A percentile compares a stretch with the other conserved stretches of the same genome.
Conservation (phyloP, 2,113 vertebrate species). For the Eulacestoma nigropectus region DNA sequence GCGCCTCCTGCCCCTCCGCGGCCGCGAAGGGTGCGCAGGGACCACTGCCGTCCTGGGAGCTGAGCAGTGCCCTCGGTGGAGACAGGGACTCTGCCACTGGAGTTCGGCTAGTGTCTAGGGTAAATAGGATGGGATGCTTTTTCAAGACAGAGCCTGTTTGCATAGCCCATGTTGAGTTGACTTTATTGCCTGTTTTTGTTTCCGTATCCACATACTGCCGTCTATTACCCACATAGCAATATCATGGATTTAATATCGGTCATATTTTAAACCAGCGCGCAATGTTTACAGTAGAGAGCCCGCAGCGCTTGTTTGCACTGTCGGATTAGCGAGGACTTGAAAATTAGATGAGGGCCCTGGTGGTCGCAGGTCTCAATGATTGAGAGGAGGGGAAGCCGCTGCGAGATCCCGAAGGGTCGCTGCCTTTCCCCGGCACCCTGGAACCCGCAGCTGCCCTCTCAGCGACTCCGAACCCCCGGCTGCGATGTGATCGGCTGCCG, state of each 20-base stretch:
- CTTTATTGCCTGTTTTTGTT: slow-evolving; percentile 44
- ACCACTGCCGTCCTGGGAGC: neutral
- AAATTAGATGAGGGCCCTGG: slow-evolving; percentile 6
- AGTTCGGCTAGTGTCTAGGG: neutral
- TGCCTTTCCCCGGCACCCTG: neutral
- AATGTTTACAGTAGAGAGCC: slow-evolving; percentile 34
- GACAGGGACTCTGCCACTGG: neutral
- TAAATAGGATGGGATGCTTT: neutral
- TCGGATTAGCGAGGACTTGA: slow-evolving; percentile 40
- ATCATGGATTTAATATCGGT: slow-evolving; percentile 33
- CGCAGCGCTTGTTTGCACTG: slow-evolving; percentile 37
- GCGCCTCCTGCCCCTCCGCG: neutral
- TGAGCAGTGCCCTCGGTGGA: neutral
- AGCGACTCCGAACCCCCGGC: neutral
- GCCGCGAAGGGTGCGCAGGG: neutral
- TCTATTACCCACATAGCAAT: slow-evolving; percentile 17
- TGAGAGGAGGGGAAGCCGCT: neutral
- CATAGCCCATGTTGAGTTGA: slow-evolving; percentile 22
- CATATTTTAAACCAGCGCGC: slow-evolving; percentile 12
- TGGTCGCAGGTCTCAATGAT: neutral
- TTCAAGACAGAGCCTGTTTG: slow-evolving; percentile 22
- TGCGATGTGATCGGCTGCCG: neutral
- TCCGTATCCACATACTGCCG: neutral
- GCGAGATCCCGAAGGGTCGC: neutral
- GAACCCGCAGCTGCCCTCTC: neutral